A percentile compares a stretch with the other conserved stretches of the same genome.
These are phyloP conservation scores for Candidula unifasciata DNA, from an alignment of 2,888 invertebrate species.

Conservation along the genomic window DNA sequence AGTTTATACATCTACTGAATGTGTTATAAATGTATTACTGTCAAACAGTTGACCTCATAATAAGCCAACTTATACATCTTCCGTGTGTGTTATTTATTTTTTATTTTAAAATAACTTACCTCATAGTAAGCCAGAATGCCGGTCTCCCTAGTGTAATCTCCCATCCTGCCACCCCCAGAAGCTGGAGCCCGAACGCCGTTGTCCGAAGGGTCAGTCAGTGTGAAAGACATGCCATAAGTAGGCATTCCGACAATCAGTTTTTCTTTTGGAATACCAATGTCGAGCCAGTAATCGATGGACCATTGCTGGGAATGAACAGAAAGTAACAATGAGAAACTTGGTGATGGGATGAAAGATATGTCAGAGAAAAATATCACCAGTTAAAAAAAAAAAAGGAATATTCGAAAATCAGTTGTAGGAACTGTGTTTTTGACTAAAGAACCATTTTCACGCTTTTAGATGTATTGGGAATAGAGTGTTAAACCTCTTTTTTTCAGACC, in stretches of 20 bases:
- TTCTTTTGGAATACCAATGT: slow-evolving; percentile 79
- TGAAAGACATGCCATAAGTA: slow-evolving; percentile 85
- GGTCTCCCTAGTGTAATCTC: slow-evolving; percentile 91
- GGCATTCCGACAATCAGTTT: slow-evolving; percentile 94
- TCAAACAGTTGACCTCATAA: slow-evolving; percentile 84
- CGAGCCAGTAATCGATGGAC: slow-evolving; percentile 67
- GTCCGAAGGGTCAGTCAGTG: slow-evolving; percentile 58
- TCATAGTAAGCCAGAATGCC: slow-evolving; percentile 98
- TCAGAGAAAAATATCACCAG: no score
- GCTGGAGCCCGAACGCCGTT: slow-evolving; percentile 87
- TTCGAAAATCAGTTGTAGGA: no score
- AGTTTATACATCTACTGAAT: no score
- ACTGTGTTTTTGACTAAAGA: no score
- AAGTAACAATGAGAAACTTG: no score
- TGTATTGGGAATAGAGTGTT: no score
- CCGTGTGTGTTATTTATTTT: no score
- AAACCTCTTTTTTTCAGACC: no score
- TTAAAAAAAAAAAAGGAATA: no score
- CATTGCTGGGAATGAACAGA: slow-evolving; percentile 62
- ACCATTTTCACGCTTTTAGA: no score
- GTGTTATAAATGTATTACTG: no score
- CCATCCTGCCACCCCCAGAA: slow-evolving; percentile 86
- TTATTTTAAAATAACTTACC: slow-evolving; percentile 79
- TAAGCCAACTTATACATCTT: slow-evolving; percentile 84
- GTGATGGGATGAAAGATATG: not conserved